Evolutionary conservation across 2,113 vertebrate species (phyloP), one percentile per base, ranked within the genome.

Genomic region (Oryzias javanicus): DNA sequence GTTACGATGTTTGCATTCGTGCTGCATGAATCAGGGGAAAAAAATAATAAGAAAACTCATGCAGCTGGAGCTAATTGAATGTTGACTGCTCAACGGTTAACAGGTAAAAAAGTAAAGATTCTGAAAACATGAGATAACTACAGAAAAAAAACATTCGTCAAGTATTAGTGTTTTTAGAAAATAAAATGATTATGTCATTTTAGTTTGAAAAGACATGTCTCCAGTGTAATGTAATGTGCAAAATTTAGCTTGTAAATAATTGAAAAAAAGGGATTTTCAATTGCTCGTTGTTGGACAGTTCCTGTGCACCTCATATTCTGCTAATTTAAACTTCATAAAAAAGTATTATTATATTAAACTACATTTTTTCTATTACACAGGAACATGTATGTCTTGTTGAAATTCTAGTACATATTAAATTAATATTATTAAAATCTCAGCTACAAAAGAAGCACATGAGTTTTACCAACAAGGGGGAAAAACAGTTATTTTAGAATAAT

Each of bases 61-160:
- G 35, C 35, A 35, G 35, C 56, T 53, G 57, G 49, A 54, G 66
- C 57, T 61, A 67, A 35, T 69, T 71, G 60, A 73, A 49, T 78
- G 72, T 65, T 70, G 72, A 68, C 66, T 59, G 57, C 56, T 42
- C 53, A 63, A 67, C 69, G 55, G 56, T 5, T 52, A 41, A 40
- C n/a, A n/a, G n/a, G n/a, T n/a, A n/a, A 59, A 67, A 71, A 74
- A 73, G 74, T 49, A 69, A 64, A 63, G 51, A 52, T 60, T 57
- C 57, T 56, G 10, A 53, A 66, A 61, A 44, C 46, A 22, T 35
- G 45, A 76, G n/a, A n/a, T n/a, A n/a, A n/a, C n/a, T n/a, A n/a
- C n/a, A 67, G 61, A 49, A 29, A 46, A 57, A 16, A 10, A 19
- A 19, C 24, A 72, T 81, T 80, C 70, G 72, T 55, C 65, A 53